These are phyloP conservation scores for Ectemnius lituratus DNA, from an alignment of 2,888 invertebrate species.

Conservation along the genomic window DNA sequence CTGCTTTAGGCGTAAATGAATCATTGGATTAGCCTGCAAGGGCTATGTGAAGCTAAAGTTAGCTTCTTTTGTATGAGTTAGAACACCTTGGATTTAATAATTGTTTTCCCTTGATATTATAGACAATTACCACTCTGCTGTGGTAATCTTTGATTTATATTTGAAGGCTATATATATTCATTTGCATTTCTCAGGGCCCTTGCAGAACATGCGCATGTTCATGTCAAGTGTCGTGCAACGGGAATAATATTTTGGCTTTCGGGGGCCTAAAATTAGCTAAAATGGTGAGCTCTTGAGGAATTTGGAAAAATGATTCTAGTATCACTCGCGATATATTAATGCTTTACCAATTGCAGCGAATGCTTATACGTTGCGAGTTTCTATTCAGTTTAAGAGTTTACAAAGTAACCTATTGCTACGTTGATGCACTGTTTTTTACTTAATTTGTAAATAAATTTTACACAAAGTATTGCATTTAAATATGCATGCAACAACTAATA, in stretches of 20 bases:
- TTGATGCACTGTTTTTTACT: constrained; percentile 43
- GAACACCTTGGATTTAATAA: not conserved
- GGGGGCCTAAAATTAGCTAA: constrained; percentile 73
- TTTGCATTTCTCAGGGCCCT: constrained; percentile 54
- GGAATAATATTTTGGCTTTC: constrained; percentile 77
- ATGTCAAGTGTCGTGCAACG: constrained; percentile 74
- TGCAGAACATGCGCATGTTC: constrained; percentile 69
- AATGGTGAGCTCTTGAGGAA: constrained; percentile 67
- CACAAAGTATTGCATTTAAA: constrained; percentile 3
- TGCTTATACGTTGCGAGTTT: not conserved
- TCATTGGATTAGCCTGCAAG: not conserved
- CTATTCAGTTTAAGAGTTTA: constrained; percentile 19
- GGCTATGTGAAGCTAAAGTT: no score
- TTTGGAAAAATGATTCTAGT: constrained; percentile 9
- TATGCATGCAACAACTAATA: no score
- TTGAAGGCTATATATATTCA: constrained; percentile 30
- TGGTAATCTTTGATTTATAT: no score
- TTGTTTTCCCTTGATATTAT: constrained; percentile 26
- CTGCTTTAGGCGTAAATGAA: no score
- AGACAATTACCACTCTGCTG: no score
- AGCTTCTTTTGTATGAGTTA: no score
- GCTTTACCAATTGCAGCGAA: not conserved
- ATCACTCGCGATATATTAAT: not conserved
- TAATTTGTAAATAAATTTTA: constrained; percentile 28
- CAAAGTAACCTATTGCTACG: constrained; percentile 54